These are phyloP conservation scores for Mechanitis mazaeus DNA, from an alignment of 2,888 invertebrate species.

Conservation along the genomic window DNA sequence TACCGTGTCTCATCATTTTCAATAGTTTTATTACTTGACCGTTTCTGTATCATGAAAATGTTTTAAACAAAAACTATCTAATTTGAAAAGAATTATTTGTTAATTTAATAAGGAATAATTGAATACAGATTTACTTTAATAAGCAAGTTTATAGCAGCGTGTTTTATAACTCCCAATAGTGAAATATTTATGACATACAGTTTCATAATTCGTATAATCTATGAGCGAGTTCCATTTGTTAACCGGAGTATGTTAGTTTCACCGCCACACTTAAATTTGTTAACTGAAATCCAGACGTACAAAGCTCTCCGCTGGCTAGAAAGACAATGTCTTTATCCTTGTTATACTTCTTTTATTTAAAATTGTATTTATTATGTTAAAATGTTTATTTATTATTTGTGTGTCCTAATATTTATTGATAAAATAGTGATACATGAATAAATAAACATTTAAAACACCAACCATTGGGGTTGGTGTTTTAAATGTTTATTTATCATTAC, in stretches of 20 bases:
- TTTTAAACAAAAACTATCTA: no score
- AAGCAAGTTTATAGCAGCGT: not conserved
- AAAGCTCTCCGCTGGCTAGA: conserved; percentile 36
- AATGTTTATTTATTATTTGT: no score
- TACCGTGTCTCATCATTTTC: no score
- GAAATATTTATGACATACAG: conserved; percentile 3
- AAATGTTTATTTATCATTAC: no score
- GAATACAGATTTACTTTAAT: not conserved
- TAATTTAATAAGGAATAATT: no score
- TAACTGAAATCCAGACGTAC: conserved; percentile 5
- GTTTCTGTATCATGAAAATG: no score
- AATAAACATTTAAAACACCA: no score
- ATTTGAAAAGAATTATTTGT: no score
- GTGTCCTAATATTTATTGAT: no score
- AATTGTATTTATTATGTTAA: not conserved
- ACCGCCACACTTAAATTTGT: conserved; percentile 39
- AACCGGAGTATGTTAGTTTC: conserved; percentile 31
- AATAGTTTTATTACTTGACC: no score
- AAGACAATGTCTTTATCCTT: conserved; percentile 35
- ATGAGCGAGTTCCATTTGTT: conserved; percentile 27
- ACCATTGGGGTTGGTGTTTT: no score
- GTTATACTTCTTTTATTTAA: conserved; percentile 22
- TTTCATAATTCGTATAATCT: conserved; percentile 28
- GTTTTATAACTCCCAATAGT: not conserved
- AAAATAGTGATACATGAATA: no score